Evolutionary conservation across 2,113 vertebrate species (phyloP).

Genomic region (Pseudolaguvia tuberculata): DNA sequence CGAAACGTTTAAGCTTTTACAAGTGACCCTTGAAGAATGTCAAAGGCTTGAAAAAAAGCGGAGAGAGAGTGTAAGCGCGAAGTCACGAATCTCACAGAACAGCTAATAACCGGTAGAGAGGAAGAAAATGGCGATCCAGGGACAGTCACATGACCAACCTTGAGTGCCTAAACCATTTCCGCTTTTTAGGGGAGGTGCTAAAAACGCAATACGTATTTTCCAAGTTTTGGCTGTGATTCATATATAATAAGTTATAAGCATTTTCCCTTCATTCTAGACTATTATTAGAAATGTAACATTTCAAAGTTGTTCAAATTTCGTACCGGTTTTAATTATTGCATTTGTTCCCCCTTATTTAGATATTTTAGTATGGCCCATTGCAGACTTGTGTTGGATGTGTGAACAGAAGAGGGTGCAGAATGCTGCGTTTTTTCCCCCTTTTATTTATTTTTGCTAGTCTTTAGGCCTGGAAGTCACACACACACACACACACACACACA

Average conservation of each 20-base stretch:
- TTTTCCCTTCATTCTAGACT: neutral
- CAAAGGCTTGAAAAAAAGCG: slow-evolving; percentile 6
- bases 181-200: slow-evolving; percentile 41
- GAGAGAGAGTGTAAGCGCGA: neutral
- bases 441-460: neutral
- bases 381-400: slow-evolving; percentile 45
- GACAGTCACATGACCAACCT: slow-evolving; percentile 67
- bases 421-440: neutral
- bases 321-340: neutral
- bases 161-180: slow-evolving; percentile 52
- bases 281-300: neutral
- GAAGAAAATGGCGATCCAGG: slow-evolving; percentile 76
- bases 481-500: neutral
- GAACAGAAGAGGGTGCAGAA: slow-evolving; percentile 25
- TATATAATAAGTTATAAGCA: neutral
- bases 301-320: neutral
- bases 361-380: slow-evolving; percentile 51
- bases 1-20: neutral
- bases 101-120: slow-evolving; percentile 56
- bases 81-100: slow-evolving; percentile 32
- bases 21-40: neutral
- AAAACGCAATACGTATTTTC: slow-evolving; percentile 18
- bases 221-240: slow-evolving; percentile 8
- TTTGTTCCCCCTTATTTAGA: neutral
- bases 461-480: neutral